Evolutionary conservation across 2,888 invertebrate genomes (phyloP), one percentile per base, ranked within the genome.

Genomic region (Scaeva pyrastri): DNA sequence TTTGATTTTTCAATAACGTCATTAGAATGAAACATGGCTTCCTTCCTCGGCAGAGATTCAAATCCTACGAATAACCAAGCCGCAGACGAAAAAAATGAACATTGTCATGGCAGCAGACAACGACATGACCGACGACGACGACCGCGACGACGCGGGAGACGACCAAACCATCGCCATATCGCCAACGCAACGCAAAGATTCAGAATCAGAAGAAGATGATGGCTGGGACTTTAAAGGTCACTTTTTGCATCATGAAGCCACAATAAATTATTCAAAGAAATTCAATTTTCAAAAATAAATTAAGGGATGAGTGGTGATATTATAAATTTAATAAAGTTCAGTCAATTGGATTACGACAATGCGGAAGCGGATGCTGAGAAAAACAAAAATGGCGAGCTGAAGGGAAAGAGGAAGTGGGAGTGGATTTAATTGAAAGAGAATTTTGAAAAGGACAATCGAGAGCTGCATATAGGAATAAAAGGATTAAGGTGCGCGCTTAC

Each of bases 1-100:
- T 85, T 84, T 79, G 79, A 79, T 80, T 80, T 85, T 85, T 79
- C 80, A 85, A 80, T 80, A 80, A 80, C 75, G 80, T 76, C 80
- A 76, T 80, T 85, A 75, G 66, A 85, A 76, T 71, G 76, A 73
- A 79, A 85, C 80, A 76, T 85, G 55, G 72, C 72, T 56, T 66
- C 52, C 39, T 52, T 72, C 72, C 64, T 50, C 56, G 36, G 39
- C 66, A 60, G 72, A n/a, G 56, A 73, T 48, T 56, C 58, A 36
- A 50, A 74, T 64, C 39, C 43, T 2, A 66, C 12, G 16, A 45
- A 66, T 48, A 48, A 14, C 11, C 11, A 62, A 68, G 43, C 68
- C 74, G 39, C 48, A 64, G 62, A 64, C 45, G 12, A 66, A 82
- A 72, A 21, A 77, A 81, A 48, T 56, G 26, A 41, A 64, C 64